Evolutionary conservation across 2,797 vertebrate genomes (phyloP).

Genomic region (Vespertilio murinus): DNA sequence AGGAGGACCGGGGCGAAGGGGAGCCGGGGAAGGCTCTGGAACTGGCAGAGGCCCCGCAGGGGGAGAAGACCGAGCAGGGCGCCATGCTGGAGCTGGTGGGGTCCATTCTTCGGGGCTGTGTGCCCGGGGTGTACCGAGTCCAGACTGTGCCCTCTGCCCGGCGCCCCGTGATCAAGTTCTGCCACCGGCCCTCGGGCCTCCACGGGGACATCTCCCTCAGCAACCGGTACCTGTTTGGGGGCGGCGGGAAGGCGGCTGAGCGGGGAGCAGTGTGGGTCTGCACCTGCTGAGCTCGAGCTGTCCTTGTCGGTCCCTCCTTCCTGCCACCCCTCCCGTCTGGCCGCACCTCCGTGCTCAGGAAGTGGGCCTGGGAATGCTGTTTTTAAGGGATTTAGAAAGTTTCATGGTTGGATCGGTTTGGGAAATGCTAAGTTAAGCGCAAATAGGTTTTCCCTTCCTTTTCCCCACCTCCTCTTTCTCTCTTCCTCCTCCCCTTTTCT

Average conservation of each 20-base stretch:
- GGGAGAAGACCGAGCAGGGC: not conserved
- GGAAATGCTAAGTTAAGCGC: not conserved
- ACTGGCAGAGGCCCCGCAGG: not conserved
- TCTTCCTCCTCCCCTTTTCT: not conserved
- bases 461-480: not conserved
- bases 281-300: not conserved
- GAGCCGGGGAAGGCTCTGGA: conserved; percentile 25
- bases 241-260: not conserved
- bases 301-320: not conserved
- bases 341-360: not conserved
- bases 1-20: conserved; percentile 59
- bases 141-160: conserved; percentile 89
- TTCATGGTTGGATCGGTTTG: not conserved
- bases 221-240: conserved; percentile 87
- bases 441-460: not conserved
- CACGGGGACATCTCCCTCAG: conserved; percentile 93
- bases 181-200: conserved; percentile 91
- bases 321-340: not conserved
- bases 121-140: conserved; percentile 93
- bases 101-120: conserved; percentile 90
- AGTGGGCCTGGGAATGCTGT: not conserved
- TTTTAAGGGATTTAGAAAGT: not conserved
- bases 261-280: not conserved
- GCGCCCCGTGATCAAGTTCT: conserved; percentile 93
- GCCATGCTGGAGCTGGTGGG: conserved; percentile 89